phyloP scores from a whole-genome alignment of 2,113 vertebrate genomes.

The Prietella phreatophila region DNA sequence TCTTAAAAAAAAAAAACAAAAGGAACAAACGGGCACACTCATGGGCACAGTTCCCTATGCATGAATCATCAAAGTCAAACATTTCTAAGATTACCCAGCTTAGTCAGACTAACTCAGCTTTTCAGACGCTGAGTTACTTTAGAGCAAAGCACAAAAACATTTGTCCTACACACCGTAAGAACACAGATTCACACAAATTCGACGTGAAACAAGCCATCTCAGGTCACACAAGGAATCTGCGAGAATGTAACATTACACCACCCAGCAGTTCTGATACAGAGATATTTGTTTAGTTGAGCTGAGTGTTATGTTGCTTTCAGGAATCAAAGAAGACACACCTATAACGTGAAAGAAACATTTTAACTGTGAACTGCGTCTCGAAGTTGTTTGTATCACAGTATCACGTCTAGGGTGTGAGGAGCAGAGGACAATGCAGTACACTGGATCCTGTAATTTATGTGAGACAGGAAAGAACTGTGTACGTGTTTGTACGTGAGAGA shows the following conservation, averaged over 20 bases:
- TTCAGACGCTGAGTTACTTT: background rate
- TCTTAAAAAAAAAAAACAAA: background rate
- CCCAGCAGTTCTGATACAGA: no score
- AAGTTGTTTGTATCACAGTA: background rate
- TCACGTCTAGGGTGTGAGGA: slow-evolving; percentile 2
- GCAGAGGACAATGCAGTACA: slow-evolving; percentile 28
- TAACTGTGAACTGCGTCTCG: background rate
- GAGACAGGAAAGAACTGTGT: slow-evolving; percentile 27
- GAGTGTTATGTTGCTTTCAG: background rate
- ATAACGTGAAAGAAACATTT: background rate
- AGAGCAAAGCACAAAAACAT: slow-evolving; percentile 16
- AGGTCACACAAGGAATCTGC: background rate
- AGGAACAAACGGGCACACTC: background rate
- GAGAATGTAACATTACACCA: background rate
- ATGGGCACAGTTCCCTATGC: slow-evolving; percentile 11
- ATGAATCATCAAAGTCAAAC: slow-evolving; percentile 33
- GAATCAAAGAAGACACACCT: background rate
- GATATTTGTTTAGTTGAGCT: background rate
- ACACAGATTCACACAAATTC: background rate
- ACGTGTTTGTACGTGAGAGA: background rate
- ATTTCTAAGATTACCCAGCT: slow-evolving; percentile 26
- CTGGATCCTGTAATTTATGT: slow-evolving; percentile 36
- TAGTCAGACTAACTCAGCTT: slow-evolving; percentile 31
- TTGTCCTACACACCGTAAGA: slow-evolving; percentile 16
- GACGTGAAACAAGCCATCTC: background rate